Conservation (phyloP, 2,888 invertebrate genomes). For the Patella pellucida region DNA sequence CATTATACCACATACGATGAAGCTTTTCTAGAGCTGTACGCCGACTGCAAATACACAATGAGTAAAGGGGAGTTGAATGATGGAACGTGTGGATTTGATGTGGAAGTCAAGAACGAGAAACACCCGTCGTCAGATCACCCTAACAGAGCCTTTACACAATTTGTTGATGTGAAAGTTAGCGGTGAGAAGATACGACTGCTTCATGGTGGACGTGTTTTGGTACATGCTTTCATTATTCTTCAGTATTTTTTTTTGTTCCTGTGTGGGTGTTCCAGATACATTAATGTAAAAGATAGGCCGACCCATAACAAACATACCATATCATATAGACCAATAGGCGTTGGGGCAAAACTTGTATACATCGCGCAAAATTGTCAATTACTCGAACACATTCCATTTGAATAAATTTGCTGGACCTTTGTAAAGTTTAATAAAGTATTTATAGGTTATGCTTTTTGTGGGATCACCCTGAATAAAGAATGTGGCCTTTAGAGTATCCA, state of each 20-base stretch:
- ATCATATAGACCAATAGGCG: too few relatives aligned
- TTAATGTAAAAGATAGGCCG: not conserved
- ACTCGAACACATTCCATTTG: too few relatives aligned
- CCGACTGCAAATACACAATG: slow-evolving; percentile 36
- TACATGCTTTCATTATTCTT: slow-evolving; percentile 6
- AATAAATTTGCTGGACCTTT: too few relatives aligned
- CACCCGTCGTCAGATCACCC: slow-evolving; percentile 17
- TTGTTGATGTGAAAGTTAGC: slow-evolving; percentile 18
- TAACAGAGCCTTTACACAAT: slow-evolving; percentile 20
- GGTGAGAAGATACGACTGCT: slow-evolving; percentile 14
- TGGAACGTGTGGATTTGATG: slow-evolving; percentile 22
- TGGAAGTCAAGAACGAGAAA: slow-evolving; percentile 33
- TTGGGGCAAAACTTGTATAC: too few relatives aligned
- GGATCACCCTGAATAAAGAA: too few relatives aligned
- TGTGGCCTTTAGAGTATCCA: too few relatives aligned
- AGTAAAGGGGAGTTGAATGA: slow-evolving; percentile 11
- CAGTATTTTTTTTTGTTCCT: not conserved
- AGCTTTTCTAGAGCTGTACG: slow-evolving; percentile 24
- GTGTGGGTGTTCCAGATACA: not conserved
- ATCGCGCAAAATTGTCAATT: too few relatives aligned
- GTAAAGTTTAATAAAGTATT: too few relatives aligned
- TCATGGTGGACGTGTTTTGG: slow-evolving; percentile 22
- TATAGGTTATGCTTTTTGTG: too few relatives aligned
- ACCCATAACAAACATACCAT: too few relatives aligned
- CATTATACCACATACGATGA: slow-evolving; percentile 38